A percentile compares a stretch with the other conserved stretches of the same genome.
Evolutionary conservation across 2,888 invertebrate species (phyloP).

Genomic region (Lasioglossum zephyrum): DNA sequence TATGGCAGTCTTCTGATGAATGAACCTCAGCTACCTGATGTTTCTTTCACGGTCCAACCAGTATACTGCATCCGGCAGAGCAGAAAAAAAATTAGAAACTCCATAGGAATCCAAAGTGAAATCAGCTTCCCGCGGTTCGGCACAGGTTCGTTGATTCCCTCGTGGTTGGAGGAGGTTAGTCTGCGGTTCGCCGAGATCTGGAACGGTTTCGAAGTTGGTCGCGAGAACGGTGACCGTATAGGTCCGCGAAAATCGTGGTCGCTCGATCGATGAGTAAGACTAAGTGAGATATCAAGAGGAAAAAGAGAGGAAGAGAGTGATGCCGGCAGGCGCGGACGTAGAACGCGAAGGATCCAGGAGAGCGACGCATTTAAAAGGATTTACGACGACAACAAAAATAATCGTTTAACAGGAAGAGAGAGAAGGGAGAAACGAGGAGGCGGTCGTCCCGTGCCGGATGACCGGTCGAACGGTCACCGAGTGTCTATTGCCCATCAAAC

Average conservation of each 20-base stretch:
- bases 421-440: conserved; percentile 31
- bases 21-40: background rate
- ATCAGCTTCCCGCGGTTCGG: conserved; percentile 25
- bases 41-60: background rate
- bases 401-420: conserved; percentile 72
- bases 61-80: background rate
- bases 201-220: background rate
- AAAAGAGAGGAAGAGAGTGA: conserved; percentile 37
- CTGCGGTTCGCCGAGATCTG: conserved; percentile 10
- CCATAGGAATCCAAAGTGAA: conserved; percentile 46
- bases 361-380: conserved; percentile 76
- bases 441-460: conserved; percentile 61
- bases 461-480: conserved; percentile 71
- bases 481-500: conserved; percentile 77
- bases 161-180: background rate
- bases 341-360: conserved; percentile 65
- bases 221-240: background rate
- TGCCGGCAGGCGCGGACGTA: conserved; percentile 62
- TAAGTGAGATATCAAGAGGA: conserved; percentile 75
- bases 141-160: background rate
- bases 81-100: conserved; percentile 42
- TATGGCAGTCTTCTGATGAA: background rate
- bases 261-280: conserved; percentile 62
- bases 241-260: conserved; percentile 24
- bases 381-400: conserved; percentile 78